A percentile compares a stretch with the other conserved stretches of the same genome.
Conservation (phyloP, 2,113 vertebrate genomes). For the Glaucomys volans region DNA sequence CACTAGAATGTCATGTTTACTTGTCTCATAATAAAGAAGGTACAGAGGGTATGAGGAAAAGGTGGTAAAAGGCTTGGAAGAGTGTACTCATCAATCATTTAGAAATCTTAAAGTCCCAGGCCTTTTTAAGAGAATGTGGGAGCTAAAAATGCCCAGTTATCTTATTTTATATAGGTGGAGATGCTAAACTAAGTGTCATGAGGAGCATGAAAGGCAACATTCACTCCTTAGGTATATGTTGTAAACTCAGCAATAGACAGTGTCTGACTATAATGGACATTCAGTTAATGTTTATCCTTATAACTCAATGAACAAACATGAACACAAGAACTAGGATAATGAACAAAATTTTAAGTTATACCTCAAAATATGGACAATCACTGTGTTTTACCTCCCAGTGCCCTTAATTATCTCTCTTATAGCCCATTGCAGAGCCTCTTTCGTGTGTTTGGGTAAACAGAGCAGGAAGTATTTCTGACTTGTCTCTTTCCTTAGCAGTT, state of each 20-base stretch:
- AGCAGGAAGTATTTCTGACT: neutral
- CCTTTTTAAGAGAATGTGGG: neutral
- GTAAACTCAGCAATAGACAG: no score
- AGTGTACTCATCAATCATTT: neutral
- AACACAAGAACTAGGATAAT: neutral
- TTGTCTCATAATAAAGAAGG: neutral
- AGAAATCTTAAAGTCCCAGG: neutral
- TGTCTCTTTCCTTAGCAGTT: neutral
- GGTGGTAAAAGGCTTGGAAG: neutral
- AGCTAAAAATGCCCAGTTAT: neutral
- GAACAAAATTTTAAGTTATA: neutral
- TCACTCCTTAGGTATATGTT: rapidly evolving
- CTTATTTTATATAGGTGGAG: neutral
- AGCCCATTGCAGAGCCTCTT: neutral
- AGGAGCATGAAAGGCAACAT: neutral
- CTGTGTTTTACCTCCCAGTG: no score
- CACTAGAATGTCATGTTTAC: neutral
- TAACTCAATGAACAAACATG: neutral
- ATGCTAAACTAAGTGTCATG: neutral
- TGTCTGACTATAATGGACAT: neutral
- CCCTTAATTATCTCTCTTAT: neutral
- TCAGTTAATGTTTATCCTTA: neutral
- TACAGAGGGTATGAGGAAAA: neutral
- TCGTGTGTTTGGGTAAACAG: neutral
- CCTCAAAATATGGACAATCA: neutral